phyloP scores from a whole-genome alignment of 2,888 invertebrate genomes.

The Trissolcus japonicus region DNA sequence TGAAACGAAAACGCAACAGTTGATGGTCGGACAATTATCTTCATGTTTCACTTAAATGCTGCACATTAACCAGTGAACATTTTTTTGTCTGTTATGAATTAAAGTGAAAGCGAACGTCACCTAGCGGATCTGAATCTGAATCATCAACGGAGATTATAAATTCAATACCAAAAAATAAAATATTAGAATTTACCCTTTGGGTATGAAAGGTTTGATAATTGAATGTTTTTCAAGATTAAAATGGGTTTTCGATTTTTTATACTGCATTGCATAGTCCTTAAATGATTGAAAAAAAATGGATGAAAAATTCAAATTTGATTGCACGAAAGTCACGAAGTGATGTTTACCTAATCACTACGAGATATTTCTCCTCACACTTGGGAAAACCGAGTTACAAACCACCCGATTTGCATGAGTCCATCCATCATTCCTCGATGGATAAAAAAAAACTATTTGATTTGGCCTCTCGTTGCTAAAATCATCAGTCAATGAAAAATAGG shows the following conservation, averaged over 20 bases:
- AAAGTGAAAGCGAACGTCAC: too few relatives aligned
- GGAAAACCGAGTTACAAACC: not conserved
- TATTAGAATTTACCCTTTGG: too few relatives aligned
- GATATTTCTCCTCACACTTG: slow-evolving; percentile 14
- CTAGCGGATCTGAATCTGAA: too few relatives aligned
- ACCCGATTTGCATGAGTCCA: not conserved
- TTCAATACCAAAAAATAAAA: too few relatives aligned
- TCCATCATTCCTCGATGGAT: slow-evolving; percentile 8
- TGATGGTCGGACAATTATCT: not conserved
- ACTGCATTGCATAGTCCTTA: too few relatives aligned
- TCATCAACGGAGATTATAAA: too few relatives aligned
- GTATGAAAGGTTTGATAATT: too few relatives aligned
- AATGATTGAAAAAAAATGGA: too few relatives aligned
- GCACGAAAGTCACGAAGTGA: not conserved
- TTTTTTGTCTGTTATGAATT: too few relatives aligned
- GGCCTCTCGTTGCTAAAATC: slow-evolving; percentile 1
- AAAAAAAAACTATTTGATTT: not conserved
- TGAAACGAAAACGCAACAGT: not conserved
- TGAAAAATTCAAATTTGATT: slow-evolving; percentile 10
- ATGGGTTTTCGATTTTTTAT: too few relatives aligned
- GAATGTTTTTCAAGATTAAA: too few relatives aligned
- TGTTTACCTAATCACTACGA: slow-evolving; percentile 8
- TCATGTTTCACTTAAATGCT: too few relatives aligned
- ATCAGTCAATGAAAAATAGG: slow-evolving; percentile 16
- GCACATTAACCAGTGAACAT: not conserved